Percentiles rank a stretch among this genome's conserved stretches.
These are phyloP conservation scores for Brenthis hecate DNA, from an alignment of 2,888 invertebrate species.

Conservation along the genomic window DNA sequence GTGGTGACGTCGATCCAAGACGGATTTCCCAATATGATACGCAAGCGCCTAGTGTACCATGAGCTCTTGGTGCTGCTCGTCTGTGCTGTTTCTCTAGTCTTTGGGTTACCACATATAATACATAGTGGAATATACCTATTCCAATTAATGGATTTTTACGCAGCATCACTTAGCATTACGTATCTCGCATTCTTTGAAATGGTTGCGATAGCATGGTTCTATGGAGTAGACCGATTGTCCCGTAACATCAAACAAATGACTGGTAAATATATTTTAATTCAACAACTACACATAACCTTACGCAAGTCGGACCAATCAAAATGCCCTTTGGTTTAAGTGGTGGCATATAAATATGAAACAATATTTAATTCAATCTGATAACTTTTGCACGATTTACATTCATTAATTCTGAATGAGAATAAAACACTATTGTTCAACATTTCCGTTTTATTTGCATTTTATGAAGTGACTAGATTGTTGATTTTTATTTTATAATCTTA, in stretches of 20 bases:
- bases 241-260: slow-evolving; percentile 95
- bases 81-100: slow-evolving; percentile 90
- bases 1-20: slow-evolving; percentile 97
- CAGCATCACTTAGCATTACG: slow-evolving; percentile 95
- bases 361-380: slow-evolving; percentile 11
- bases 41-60: slow-evolving; percentile 90
- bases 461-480: too few species aligned
- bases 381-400: slow-evolving; percentile 4
- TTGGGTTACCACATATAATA: slow-evolving; percentile 93
- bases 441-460: slow-evolving; percentile 15
- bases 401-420: slow-evolving; percentile 1
- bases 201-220: slow-evolving; percentile 95
- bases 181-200: slow-evolving; percentile 97
- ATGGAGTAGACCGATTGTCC: slow-evolving; percentile 90
- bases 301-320: too few species aligned
- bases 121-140: slow-evolving; percentile 96
- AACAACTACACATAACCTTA: slow-evolving; percentile 22
- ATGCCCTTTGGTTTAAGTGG: too few species aligned
- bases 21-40: slow-evolving; percentile 94
- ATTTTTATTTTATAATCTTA: too few species aligned
- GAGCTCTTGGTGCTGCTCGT: slow-evolving; percentile 92
- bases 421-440: slow-evolving; percentile 8
- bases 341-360: slow-evolving; percentile 8
- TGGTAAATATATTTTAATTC: slow-evolving; percentile 73
- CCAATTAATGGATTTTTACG: slow-evolving; percentile 95